Evolutionary conservation across 2,888 invertebrate species (phyloP), one percentile per base, ranked within the genome.

Genomic region (Oconnorella tubifera): DNA sequence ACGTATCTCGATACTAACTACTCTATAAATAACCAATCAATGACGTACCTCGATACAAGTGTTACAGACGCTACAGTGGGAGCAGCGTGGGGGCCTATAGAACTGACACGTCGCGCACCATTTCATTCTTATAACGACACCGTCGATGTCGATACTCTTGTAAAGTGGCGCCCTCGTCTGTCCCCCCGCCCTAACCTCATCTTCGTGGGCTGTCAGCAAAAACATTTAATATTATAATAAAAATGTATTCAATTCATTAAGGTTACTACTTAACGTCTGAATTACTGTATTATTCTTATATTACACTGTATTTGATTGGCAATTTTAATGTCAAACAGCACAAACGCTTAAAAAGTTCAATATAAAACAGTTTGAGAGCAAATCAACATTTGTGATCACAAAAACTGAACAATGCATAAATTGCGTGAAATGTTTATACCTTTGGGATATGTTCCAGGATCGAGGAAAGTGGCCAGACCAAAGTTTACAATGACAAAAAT

Each of bases 71-170:
- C 96, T 96, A 85, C 99, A 99, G 84, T 99, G 99, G 67, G 96
- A 96, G 84, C 98, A 97, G 78, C 99, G 87, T 70, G 99, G 99
- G 81, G 99, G 99, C 78, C 99, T 87, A 85, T 99, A 99, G 86
- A 99, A 99, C 85, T 97, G 95, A 86, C 99, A 99, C 1, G 99
- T 99, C 75, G 95, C 92, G 85, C 99, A 98, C 98, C 98, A 99
- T 85, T 99, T 99, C 97, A 99, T 98, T 70, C 98, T 89, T 69
- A 99, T 96, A 19, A 94, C 95, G 74, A 98, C 95, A 68, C 98
- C 97, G 84, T 96, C 94, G 75, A 99, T 96, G 84, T 98, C 97
- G 71, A 97, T 94, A 84, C 90, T 95, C 84, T 94, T 94, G 84
- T 97, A 98, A 67, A 99, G 86, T 6, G 84, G 84, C 68, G 97